Evolutionary conservation across 2,113 vertebrate species (phyloP), one percentile per base, ranked within the genome.

Genomic region (Hymenochirus boettgeri): DNA sequence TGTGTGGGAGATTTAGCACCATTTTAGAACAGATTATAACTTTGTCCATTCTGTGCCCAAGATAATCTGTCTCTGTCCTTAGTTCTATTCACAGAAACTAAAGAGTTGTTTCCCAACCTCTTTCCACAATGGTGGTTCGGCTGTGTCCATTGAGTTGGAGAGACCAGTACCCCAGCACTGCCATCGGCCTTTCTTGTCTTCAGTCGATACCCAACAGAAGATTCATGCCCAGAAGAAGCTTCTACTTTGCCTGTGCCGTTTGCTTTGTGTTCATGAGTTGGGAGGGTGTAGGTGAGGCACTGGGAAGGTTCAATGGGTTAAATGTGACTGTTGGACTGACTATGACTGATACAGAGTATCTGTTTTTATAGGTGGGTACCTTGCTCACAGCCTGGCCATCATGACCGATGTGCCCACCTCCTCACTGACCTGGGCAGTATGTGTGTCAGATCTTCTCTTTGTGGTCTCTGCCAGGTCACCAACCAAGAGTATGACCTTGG

Each of bases 401-500:
- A 98, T 99, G 96, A 98, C 95, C 0, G 96, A 99, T 0, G 96
- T 0, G 95, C 91, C 2, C 96, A 99, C 76, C 87, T 99, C 22
- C 88, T 99, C 72, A 93, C 94, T 0, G 96, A 99, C 0, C 88
- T 99, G 66, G 94, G 93, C 76, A 97, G 94, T 73, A 98, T 99
- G 93, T 80, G 92, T 12, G 92, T 92, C 78, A 97, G 95, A 85
- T 99, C 67, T 96, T 99, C 83, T 99, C 96, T 39, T 86, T 99
- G 39, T 97, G 95, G 94, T 98, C 71, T 96, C 96, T 12, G 84
- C 88, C 50, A 90, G 88, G 6, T 89, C 92, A 0, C 87, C 93
- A 69, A 96, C 92, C 63, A 93, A 91, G 73, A 88, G 76, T 67
- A 96, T 98, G 93, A 99, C 78, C 73, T 97, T 91, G 96, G 23